Evolutionary conservation across 2,888 invertebrate genomes (phyloP), one percentile per base, ranked within the genome.

Genomic region (Cryptosula pallasiana): DNA sequence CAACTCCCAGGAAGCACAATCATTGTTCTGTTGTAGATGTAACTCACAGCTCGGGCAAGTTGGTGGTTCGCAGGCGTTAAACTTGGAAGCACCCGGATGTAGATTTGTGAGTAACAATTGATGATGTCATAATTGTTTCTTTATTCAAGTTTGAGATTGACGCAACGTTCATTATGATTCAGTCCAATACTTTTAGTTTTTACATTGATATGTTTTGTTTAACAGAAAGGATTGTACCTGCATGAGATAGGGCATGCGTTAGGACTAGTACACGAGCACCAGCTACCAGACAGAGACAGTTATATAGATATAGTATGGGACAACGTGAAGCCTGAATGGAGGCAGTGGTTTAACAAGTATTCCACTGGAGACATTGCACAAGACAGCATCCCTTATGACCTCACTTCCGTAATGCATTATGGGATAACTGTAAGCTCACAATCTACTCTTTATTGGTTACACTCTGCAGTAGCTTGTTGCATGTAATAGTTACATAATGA

Each of bases 11-110:
- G n/a, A n/a, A n/a, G n/a, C n/a, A n/a, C n/a, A n/a, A n/a, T n/a
- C 20, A 20, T 45, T 57, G 57, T 25, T n/a, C 3, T 69, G 55
- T 32, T 23, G 13, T 75, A 81, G 81, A 36, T 81, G 81, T 73
- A 81, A 79, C 71, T 81, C 81, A 0, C 80, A 80, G 73, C 74
- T 81, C 0, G 81, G 81, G 1, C 81, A 80, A 80, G 79, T 79
- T 13, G 79, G 80, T n/a, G 81, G 81, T n/a, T 72, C 75, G 27
- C 81, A 81, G 71, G 73, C 76, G 0, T 71, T 81, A n/a, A 80
- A 81, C 69, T 74, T 81, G 27, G 80, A 81, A 55, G 76, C 76
- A 1, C 78, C 79, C 69, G 81, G 81, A 3, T 81, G 81, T 71
- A 76, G 81, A 77, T 81, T 76, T 75, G 81, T 81, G 77, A 78